Base-by-base conservation (phyloP, 1,140 invertebrate genomes). In the Leptonema lineaticorne region DNA sequence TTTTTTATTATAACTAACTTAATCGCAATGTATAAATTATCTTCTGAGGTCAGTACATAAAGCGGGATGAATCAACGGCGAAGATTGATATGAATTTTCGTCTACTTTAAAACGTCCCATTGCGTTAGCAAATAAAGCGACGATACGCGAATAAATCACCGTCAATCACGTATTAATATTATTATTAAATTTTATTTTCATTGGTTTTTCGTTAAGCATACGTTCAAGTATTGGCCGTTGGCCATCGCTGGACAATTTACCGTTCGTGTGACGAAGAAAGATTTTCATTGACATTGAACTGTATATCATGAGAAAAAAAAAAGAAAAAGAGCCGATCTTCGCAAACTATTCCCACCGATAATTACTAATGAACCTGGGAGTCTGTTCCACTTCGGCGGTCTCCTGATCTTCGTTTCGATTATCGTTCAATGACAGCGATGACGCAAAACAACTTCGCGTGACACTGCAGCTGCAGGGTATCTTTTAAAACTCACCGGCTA, bases 181-280 rank as follows among this genome's bases (percentile, higher is more conserved):
- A n/a, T n/a, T 53, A 53, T 59, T 59, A 33, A 37, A n/a, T 28
- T 59, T 59, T 59, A 59, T 59, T 59, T 59, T 30, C 18, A 59
- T 59, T 59, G 57, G 16, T 33, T 59, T 22, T 27, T 29, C 50
- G 22, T 53, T 26, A n/a, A n/a, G n/a, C n/a, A n/a, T n/a, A n/a
- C n/a, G n/a, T n/a, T n/a, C n/a, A n/a, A n/a, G 24, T 20, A 14
- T 28, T 59, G 57, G 57, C 57, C 30, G 57, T 5, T n/a, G 27
- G 57, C 57, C 57, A 59, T n/a, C 16, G 4, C 57, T n/a, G 57
- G 28, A 28, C 30, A 8, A 53, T 53, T 22, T 16, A 14, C 50
- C 20, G 24, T 9, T 53, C 50, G 22, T 45, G 22, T 59, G 57
- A 59, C 57, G 57, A 59, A 30, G 18, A 59, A 37, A 59, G 28